Base-by-base conservation (phyloP, 2,113 vertebrate genomes). In the Parus major region DNA sequence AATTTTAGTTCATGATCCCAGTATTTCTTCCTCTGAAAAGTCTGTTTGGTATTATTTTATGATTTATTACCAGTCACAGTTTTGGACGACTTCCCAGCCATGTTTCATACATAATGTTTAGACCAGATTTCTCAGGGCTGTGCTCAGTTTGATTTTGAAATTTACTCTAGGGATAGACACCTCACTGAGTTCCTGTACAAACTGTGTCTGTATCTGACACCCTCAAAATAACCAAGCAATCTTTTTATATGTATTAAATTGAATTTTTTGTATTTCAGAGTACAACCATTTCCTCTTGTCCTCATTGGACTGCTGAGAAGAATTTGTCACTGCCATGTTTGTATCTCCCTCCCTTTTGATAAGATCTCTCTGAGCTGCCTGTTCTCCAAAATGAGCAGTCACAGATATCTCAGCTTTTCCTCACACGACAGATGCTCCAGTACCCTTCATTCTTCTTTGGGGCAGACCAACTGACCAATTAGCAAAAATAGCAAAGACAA, bases 391-490 rank as follows among this genome's bases (percentile, higher is more conserved):
- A 35, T 39, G 23, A 81, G 39, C 20, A 50, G 15, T 24, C 9
- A 5, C n/a, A 41, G 8, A 6, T 68, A 20, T 49, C 24, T 75
- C 27, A 57, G 28, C 11, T 4, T 72, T 22, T 72, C 15, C 5
- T 28, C 3, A 1, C 33, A 44, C 8, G 11, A 22, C 24, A 70
- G 28, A 46, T 76, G 19, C 4, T 44, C 12, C 4, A 44, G 1
- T 10, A 47, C 9, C 3, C 12, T 79, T 75, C 61, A n/a, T 12
- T 41, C 9, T 12, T 73, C 22, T 82, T 65, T 23, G 23, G 15
- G 21, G 10, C 1, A 31, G 16, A 44, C 3, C 8, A 63, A 42
- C 8, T 3, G 12, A n/a, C 10, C 5, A 39, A 59, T 5, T 10
- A 52, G 28, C 1, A 31, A 42, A 55, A 44, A 49, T 1, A 35